A percentile compares a stretch with the other conserved stretches of the same genome.
Conservation (phyloP, 2,113 vertebrate genomes). For the Labrus mixtus region DNA sequence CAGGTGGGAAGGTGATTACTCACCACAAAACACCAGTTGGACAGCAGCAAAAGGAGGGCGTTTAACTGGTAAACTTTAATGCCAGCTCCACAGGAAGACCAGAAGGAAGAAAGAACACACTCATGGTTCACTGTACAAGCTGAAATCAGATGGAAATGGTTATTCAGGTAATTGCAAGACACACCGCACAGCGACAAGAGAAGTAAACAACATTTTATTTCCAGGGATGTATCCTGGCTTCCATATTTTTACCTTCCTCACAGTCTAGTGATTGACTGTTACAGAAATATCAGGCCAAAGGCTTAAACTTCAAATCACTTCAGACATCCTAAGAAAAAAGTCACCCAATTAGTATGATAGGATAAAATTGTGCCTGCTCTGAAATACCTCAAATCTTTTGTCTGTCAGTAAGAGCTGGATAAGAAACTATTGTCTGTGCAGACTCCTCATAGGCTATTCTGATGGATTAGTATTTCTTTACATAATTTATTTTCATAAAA, state of each 20-base stretch:
- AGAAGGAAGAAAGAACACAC: conserved; percentile 45
- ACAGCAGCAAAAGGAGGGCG: conserved; percentile 71
- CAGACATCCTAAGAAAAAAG: no score
- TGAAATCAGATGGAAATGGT: conserved; percentile 43
- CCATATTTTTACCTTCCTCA: not conserved
- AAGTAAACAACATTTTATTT: conserved; percentile 17
- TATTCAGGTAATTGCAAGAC: conserved; percentile 3
- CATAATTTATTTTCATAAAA: no score
- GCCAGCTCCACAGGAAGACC: conserved; percentile 60
- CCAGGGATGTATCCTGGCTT: conserved; percentile 6
- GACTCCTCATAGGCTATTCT: no score
- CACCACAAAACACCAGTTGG: conserved; percentile 76
- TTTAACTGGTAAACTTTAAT: conserved; percentile 80
- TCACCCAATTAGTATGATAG: no score
- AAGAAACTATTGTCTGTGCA: no score
- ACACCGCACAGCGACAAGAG: not conserved
- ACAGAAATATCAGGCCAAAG: no score
- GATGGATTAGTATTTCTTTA: no score
- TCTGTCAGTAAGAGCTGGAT: no score
- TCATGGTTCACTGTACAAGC: conserved; percentile 41
- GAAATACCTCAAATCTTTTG: no score
- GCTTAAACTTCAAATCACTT: no score
- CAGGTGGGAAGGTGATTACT: conserved; percentile 82
- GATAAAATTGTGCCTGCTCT: no score
- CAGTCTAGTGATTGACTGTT: no score